A percentile compares a stretch with the other conserved stretches of the same genome.
phyloP scores from a whole-genome alignment of 2,113 vertebrate species.

The Paradoxurus hermaphroditus region DNA sequence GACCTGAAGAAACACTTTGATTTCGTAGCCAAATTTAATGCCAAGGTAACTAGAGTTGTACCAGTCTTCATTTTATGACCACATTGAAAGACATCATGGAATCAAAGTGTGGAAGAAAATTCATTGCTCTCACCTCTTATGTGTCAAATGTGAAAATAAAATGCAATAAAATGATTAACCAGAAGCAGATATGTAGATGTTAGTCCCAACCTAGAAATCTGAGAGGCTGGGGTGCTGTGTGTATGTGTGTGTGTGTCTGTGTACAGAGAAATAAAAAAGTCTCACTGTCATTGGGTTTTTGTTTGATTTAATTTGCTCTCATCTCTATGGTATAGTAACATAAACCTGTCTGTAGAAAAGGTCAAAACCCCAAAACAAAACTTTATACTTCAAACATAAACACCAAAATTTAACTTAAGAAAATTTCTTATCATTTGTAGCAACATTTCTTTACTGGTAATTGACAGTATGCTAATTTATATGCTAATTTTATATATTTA shows the following conservation, averaged over 20 bases:
- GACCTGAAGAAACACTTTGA: conserved; percentile 99
- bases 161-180: background rate
- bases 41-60: conserved; percentile 88
- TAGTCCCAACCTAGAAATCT: background rate
- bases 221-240: background rate
- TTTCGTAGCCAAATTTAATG: conserved; percentile 96
- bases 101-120: background rate
- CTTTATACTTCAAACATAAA: background rate
- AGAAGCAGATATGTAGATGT: background rate
- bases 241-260: too few relatives aligned
- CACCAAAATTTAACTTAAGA: background rate
- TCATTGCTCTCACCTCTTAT: background rate
- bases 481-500: background rate
- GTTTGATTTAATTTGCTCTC: background rate
- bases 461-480: background rate
- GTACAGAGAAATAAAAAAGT: background rate
- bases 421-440: background rate
- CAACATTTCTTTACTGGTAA: background rate
- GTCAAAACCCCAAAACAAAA: background rate
- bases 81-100: background rate
- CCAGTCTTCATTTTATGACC: background rate
- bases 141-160: background rate
- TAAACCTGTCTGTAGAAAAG: background rate
- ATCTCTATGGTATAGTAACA: background rate
- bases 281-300: background rate